These are phyloP conservation scores for Theristicus caerulescens DNA, from an alignment of 2,113 vertebrate species.

Conservation along the genomic window DNA sequence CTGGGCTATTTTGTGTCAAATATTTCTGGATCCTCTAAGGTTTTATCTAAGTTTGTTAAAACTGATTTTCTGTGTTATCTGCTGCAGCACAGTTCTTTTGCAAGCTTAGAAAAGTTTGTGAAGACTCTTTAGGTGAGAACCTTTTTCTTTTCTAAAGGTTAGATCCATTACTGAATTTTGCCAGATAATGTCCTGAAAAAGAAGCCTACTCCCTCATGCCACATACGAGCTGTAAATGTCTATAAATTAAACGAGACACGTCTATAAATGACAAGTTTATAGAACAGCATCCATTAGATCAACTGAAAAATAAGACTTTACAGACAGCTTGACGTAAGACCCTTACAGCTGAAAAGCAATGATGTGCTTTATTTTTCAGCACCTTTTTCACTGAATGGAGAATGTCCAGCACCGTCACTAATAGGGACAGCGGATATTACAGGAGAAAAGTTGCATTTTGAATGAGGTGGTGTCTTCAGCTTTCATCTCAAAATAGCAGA, in stretches of 20 bases:
- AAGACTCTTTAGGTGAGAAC: background rate
- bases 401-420: background rate
- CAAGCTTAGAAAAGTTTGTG: background rate
- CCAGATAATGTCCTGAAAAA: background rate
- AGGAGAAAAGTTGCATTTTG: background rate
- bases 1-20: background rate
- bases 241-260: no score
- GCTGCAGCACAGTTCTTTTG: background rate
- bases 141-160: background rate
- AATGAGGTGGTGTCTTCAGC: background rate
- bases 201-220: background rate
- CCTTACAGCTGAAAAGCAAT: background rate
- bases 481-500: background rate
- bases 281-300: background rate
- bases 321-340: background rate
- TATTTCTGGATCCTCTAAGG: background rate
- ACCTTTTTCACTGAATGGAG: background rate
- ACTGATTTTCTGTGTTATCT: background rate
- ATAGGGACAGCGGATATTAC: background rate
- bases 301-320: background rate
- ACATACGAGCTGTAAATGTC: background rate
- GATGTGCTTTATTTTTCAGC: background rate
- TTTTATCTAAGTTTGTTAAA: background rate
- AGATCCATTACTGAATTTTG: background rate
- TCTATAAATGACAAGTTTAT: background rate